phyloP scores from a whole-genome alignment of 1,140 invertebrate species.

The Euura saliciscinereae region DNA sequence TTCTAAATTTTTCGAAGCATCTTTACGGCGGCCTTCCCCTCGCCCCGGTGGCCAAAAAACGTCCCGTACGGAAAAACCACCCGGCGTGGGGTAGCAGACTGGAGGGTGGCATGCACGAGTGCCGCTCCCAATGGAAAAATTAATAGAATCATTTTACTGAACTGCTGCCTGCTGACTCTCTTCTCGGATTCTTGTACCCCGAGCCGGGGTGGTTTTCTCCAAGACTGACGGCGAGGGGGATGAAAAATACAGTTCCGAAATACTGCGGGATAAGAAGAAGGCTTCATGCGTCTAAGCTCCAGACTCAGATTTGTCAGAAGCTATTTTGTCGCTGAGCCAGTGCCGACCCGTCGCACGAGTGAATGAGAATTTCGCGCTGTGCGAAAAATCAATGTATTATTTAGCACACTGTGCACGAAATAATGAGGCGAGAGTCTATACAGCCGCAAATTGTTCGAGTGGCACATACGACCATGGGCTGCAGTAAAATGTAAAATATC shows the following conservation, averaged over 20 bases:
- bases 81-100: background rate
- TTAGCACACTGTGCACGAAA: too few relatives aligned
- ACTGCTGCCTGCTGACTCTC: slow-evolving; percentile 20
- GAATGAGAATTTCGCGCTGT: too few relatives aligned
- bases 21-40: too few relatives aligned
- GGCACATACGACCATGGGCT: too few relatives aligned
- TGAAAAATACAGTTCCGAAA: slow-evolving; percentile 33
- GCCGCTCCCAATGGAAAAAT: slow-evolving; percentile 56
- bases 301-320: slow-evolving; percentile 48
- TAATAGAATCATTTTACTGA: slow-evolving; percentile 59
- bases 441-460: too few relatives aligned
- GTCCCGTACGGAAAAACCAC: background rate
- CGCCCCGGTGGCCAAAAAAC: background rate
- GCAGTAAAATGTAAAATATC: slow-evolving; percentile 39
- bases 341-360: too few relatives aligned
- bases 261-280: slow-evolving; percentile 34
- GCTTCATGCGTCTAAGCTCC: slow-evolving; percentile 43
- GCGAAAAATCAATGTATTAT: too few relatives aligned
- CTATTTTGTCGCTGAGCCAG: background rate
- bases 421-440: too few relatives aligned
- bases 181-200: slow-evolving; percentile 2
- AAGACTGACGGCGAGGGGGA: slow-evolving; percentile 31
- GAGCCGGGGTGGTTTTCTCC: too few relatives aligned
- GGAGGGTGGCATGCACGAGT: slow-evolving; percentile 56
- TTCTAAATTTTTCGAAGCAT: background rate